These are phyloP conservation scores for Catalaphyllia jardinei DNA, from an alignment of 64 coral and sea anemone genomes.

Conservation along the genomic window DNA sequence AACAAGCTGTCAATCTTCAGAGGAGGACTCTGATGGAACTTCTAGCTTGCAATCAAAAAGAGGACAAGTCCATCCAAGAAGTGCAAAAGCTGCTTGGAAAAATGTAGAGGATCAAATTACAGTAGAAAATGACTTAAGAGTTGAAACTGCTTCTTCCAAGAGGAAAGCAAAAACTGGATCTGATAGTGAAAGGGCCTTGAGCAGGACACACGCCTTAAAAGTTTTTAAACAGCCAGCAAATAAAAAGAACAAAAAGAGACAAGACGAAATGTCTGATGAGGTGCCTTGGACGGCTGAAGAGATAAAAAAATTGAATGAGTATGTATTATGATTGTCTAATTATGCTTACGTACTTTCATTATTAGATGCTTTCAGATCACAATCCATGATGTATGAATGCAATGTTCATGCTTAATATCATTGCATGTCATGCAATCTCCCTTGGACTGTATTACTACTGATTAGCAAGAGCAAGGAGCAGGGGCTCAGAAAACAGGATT, in stretches of 20 bases:
- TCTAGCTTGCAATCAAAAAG: not conserved
- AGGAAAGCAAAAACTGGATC: not conserved
- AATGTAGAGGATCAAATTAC: not conserved
- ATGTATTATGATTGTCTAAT: not conserved
- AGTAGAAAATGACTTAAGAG: not conserved
- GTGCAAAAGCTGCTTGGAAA: not conserved
- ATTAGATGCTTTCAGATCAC: not conserved
- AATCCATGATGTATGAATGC: too few relatives aligned
- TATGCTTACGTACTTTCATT: not conserved
- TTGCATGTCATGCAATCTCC: too few relatives aligned
- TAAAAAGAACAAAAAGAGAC: not conserved
- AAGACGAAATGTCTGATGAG: not conserved
- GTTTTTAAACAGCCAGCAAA: slow-evolving; percentile 14
- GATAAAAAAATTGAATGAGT: slow-evolving; percentile 40
- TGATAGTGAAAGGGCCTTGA: not conserved
- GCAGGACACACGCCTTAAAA: not conserved
- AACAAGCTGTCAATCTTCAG: slow-evolving; percentile 10
- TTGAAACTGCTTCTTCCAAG: not conserved
- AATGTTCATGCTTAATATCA: too few relatives aligned
- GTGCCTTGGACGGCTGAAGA: slow-evolving; percentile 44
- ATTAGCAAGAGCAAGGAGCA: too few relatives aligned
- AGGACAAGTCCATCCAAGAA: not conserved
- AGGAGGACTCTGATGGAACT: not conserved
- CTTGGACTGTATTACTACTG: too few relatives aligned
- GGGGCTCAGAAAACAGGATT: too few relatives aligned